Conservation (phyloP, 2,888 invertebrate genomes). For the Aporophyla nigra region DNA sequence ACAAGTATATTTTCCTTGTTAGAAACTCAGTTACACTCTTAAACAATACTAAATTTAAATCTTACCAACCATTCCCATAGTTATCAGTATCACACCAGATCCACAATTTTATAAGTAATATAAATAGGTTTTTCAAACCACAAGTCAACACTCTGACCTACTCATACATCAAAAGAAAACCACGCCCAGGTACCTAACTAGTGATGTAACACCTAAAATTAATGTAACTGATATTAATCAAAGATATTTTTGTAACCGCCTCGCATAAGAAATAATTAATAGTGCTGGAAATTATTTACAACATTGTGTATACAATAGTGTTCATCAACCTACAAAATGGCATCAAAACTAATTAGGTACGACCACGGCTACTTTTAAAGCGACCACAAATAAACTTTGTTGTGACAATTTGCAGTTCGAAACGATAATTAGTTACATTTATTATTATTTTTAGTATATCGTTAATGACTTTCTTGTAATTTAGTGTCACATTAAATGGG, state of each 20-base stretch:
- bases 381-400: constrained; percentile 33
- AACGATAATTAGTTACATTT: constrained; percentile 37
- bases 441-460: constrained; percentile 18
- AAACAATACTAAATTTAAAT: too few species aligned
- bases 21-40: too few species aligned
- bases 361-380: constrained; percentile 50
- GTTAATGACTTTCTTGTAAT: not conserved
- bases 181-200: constrained; percentile 36
- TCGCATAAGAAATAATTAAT: constrained; percentile 55
- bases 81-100: not conserved
- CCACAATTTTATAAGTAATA: not conserved
- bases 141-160: constrained; percentile 21
- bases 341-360: constrained; percentile 62
- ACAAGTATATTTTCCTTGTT: too few species aligned
- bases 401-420: constrained; percentile 39
- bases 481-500: not conserved
- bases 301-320: constrained; percentile 54
- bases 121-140: not conserved
- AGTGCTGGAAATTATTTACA: constrained; percentile 53
- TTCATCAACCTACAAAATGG: constrained; percentile 51
- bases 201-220: constrained; percentile 45
- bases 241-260: constrained; percentile 48
- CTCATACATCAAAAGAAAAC: constrained; percentile 31
- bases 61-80: not conserved
- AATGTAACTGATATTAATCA: constrained; percentile 55